Base-by-base conservation (phyloP, 2,113 vertebrate genomes). In the Onychostoma macrolepis region DNA sequence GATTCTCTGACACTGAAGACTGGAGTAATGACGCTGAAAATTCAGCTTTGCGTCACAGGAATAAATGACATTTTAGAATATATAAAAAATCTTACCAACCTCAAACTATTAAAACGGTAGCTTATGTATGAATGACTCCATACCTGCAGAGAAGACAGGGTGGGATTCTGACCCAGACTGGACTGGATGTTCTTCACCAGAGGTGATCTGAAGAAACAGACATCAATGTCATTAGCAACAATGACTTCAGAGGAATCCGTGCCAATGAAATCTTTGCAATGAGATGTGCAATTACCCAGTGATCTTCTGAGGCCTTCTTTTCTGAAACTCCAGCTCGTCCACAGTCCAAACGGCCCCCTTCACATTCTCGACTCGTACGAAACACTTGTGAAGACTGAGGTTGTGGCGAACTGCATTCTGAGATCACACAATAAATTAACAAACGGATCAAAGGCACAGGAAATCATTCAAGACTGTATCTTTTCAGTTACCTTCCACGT, bases 321-420 rank as follows among this genome's bases (percentile, higher is more conserved):
- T 97, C 96, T 99, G 98, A 95, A 99, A 99, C 93, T 99, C 98
- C 90, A 97, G 93, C 96, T 99, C 98, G 92, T 99, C 98, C 90
- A 99, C 98, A 87, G 98, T 99, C 98, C 98, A 96, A 90, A 95
- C 95, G 0, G 95, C 95, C 85, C 95, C 95, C 87, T 96, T 95
- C 26, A 95, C 95, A 4, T 95, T 95, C 90, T 95, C 95, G 89
- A 95, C 87, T 38, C 95, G 94, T 1, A 96, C 93, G 33, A 96
- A 96, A 90, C 95, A 96, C 89, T 96, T 96, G 86, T 96, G 95
- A 79, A 96, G 95, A 88, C 95, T 96, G 79, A 96, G 94, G 61
- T 96, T 96, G 79, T 96, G 95, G 87, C 95, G 92, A 88, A 96
- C 95, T 6, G 95, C 95, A 72, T 96, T 96, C 95, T 96, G 87